A percentile compares a stretch with the other conserved stretches of the same genome.
Conservation (phyloP, 2,888 invertebrate genomes). For the Pristionchus mayeri region DNA sequence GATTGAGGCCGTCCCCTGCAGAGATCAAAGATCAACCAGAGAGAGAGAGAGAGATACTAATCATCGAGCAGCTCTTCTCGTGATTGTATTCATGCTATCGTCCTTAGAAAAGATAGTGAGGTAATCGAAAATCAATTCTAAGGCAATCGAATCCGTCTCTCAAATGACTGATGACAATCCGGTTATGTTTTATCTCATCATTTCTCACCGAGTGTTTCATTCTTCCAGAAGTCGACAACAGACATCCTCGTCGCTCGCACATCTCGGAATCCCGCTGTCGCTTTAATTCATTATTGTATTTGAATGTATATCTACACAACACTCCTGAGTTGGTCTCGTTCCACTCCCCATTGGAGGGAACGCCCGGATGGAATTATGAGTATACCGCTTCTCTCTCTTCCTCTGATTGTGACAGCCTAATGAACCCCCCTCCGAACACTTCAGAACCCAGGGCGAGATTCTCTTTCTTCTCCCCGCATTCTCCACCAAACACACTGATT, state of each 20-base stretch:
- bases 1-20: constrained; percentile 64
- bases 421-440: not conserved
- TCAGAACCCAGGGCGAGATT: not conserved
- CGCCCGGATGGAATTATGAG: constrained; percentile 3
- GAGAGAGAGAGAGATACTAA: too few species aligned
- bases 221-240: constrained; percentile 69
- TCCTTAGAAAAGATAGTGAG: too few species aligned
- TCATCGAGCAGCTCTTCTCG: not conserved
- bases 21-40: constrained; percentile 11
- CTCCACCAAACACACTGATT: not conserved
- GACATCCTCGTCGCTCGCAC: constrained; percentile 70
- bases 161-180: not conserved
- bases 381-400: not conserved
- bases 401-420: constrained; percentile 44
- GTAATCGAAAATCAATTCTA: too few species aligned
- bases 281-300: not conserved
- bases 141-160: too few species aligned
- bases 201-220: constrained; percentile 58
- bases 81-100: too few species aligned
- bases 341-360: not conserved
- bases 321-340: too few species aligned
- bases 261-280: constrained; percentile 55
- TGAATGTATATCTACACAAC: too few species aligned
- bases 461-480: not conserved
- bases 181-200: too few species aligned